Conservation (phyloP, 2,888 invertebrate genomes). For the Polymixis lichenea region DNA sequence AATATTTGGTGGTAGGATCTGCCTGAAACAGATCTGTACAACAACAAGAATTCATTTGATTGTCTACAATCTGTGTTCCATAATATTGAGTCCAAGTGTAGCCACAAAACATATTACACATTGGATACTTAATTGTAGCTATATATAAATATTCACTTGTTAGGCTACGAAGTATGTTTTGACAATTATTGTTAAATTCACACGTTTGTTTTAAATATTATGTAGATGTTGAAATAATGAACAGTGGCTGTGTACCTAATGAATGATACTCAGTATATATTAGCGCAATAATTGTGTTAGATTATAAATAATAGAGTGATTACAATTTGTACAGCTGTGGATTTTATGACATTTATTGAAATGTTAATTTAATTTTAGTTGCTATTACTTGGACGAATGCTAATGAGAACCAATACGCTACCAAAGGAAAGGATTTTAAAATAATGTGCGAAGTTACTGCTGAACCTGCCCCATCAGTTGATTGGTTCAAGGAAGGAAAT, state of each 20-base stretch:
- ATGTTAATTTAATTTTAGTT: constrained; percentile 88
- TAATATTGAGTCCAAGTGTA: not conserved
- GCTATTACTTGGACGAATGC: constrained; percentile 97
- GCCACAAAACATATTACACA: not conserved
- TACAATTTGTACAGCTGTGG: not conserved
- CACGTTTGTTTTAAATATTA: not conserved
- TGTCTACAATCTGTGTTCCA: not conserved
- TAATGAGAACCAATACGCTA: constrained; percentile 95
- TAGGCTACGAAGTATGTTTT: not conserved
- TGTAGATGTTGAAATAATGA: not conserved
- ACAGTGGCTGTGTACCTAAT: not conserved
- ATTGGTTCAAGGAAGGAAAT: constrained; percentile 95
- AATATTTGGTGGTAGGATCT: not conserved
- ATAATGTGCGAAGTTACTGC: constrained; percentile 96
- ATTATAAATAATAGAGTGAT: not conserved
- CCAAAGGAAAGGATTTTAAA: constrained; percentile 93
- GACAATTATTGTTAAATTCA: not conserved
- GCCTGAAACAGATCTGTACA: too few species aligned
- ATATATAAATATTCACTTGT: not conserved
- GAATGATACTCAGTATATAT: not conserved
- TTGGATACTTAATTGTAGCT: not conserved
- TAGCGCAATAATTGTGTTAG: too few species aligned
- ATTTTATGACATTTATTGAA: constrained; percentile 14
- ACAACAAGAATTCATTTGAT: not conserved
- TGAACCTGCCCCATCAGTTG: constrained; percentile 95